Base-by-base conservation (phyloP, 2,888 invertebrate species). In the Andricus curvator region DNA sequence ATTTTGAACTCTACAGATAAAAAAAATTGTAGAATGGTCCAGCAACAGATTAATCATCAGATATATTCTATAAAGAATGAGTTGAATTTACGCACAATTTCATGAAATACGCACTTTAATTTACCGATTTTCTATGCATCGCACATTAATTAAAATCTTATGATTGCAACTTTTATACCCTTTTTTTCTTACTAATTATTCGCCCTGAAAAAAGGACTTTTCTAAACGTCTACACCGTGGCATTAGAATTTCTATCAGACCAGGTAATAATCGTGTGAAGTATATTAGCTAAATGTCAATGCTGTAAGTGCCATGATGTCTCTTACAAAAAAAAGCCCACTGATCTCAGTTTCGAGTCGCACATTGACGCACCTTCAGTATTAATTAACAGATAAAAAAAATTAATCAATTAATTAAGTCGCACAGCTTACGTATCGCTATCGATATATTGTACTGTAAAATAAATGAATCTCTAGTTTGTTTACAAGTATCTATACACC, bases 391-490 rank as follows among this genome's bases (percentile, higher is more conserved):
- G 60, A 74, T 33, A 56, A 74, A 51, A 74, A 51, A 51, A 68
- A n/a, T n/a, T 68, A 8, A 68, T 51, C 51, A 66, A 66, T 44
- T 33, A 33, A 74, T 74, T 74, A 56, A 74, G 33, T 74, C 74
- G 74, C 74, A 74, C 74, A 74, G 74, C 74, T 74, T 74, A 74
- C 11, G 74, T 74, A 74, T 74, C 56, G 37, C n/a, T 37, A 60
- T 74, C 37, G 37, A 74, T 56, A 74, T 74, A 74, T 33, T 33
- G 74, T 74, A 74, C 33, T 74, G 37, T 74, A 74, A 74, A 76
- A 68, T 41, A 48, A 70, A 80, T 80, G 51, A 74, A 70, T 80
- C 80, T 84, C 80, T 86, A 86, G 78, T 86, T 86, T 86, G 78
- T 81, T 84, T 83, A 82, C 78, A 33, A 80, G 64, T 62, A 62